These are phyloP conservation scores for Galbula dea DNA, from an alignment of 2,113 vertebrate species.

Conservation along the genomic window DNA sequence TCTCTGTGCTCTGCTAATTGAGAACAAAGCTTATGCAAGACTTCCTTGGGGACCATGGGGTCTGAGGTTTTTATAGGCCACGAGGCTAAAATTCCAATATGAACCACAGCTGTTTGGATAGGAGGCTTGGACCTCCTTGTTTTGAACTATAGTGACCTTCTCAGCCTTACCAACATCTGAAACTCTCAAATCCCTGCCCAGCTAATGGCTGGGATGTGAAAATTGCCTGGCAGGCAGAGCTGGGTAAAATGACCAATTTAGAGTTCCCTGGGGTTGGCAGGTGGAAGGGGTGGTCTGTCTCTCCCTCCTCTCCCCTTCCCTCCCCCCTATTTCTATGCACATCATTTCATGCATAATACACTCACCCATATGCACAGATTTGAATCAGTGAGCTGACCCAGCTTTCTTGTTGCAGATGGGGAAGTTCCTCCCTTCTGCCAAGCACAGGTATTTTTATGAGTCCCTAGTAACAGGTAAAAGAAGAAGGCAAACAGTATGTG, in stretches of 20 bases:
- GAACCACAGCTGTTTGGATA: slow-evolving; percentile 71
- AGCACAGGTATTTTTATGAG: background rate
- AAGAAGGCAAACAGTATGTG: background rate
- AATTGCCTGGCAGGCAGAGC: background rate
- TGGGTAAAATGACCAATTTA: background rate
- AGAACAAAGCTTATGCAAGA: slow-evolving; percentile 70
- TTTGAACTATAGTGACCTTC: slow-evolving; percentile 53
- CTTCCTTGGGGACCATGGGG: slow-evolving; percentile 63
- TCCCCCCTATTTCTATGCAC: fast-evolving
- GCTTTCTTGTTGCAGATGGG: background rate
- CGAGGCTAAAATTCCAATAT: slow-evolving; percentile 62
- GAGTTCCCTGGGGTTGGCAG: background rate
- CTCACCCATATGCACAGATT: background rate
- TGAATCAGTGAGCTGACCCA: background rate
- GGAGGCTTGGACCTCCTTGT: slow-evolving; percentile 40
- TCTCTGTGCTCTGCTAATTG: slow-evolving; percentile 52
- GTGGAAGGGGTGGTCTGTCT: background rate
- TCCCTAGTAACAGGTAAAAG: background rate
- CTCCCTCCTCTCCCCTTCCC: no score
- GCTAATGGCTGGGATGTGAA: background rate
- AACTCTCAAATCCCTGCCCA: background rate
- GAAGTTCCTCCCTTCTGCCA: background rate
- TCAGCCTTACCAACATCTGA: slow-evolving; percentile 4
- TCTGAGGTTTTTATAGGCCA: slow-evolving; percentile 62
- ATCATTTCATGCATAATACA: background rate